Evolutionary conservation across 2,888 invertebrate species (phyloP).

Genomic region (Helleia helle): DNA sequence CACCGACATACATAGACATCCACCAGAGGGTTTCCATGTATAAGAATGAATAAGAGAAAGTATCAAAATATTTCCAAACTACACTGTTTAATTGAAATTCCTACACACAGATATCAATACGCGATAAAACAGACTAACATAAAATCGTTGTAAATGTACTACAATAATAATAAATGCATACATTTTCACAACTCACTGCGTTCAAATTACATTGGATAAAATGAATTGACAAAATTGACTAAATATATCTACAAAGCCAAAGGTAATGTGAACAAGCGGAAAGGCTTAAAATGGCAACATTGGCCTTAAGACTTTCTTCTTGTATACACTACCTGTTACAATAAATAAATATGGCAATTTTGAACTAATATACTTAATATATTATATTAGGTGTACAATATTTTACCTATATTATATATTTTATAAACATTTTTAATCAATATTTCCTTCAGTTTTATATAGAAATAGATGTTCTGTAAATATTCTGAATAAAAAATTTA

Average conservation of each 20-base stretch:
- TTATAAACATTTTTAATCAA: too few species aligned
- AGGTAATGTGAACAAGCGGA: constrained; percentile 1
- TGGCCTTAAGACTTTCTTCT: not conserved
- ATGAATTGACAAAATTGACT: constrained; percentile 11
- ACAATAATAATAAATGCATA: constrained; percentile 11
- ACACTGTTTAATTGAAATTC: not conserved
- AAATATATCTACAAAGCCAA: constrained; percentile 7
- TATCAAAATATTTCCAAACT: too few species aligned
- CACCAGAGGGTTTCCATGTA: too few species aligned
- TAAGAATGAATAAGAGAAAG: too few species aligned
- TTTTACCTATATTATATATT: too few species aligned
- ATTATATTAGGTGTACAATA: constrained; percentile 6
- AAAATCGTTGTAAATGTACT: constrained; percentile 4
- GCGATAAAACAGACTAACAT: not conserved
- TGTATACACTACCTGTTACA: not conserved
- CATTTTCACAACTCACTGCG: constrained; percentile 2
- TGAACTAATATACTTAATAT: constrained; percentile 20
- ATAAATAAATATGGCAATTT: constrained; percentile 3
- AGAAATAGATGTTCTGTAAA: too few species aligned
- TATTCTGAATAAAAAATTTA: too few species aligned
- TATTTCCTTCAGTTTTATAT: too few species aligned
- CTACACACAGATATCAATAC: not conserved
- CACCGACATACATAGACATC: too few species aligned
- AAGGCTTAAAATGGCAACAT: not conserved
- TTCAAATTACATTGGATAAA: constrained; percentile 6